Evolutionary conservation across 2,113 vertebrate genomes (phyloP).

Genomic region (Cyrtonyx montezumae): DNA sequence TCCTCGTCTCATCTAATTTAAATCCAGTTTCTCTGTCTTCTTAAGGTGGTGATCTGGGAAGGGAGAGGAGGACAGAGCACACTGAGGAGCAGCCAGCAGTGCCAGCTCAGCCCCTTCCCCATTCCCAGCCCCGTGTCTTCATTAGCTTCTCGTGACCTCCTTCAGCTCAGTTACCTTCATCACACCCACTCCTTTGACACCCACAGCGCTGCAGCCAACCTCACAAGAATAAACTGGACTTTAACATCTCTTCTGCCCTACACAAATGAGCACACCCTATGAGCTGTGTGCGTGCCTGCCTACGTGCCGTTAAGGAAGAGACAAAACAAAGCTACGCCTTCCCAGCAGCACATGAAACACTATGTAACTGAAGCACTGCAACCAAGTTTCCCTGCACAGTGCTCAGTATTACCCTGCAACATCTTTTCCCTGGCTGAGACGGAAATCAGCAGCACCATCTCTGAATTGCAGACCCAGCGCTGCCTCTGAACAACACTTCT

Average conservation of each 20-base stretch:
- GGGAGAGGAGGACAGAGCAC: background rate
- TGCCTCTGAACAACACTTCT: background rate
- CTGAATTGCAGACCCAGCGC: background rate
- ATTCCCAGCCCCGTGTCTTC: background rate
- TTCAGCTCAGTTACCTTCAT: background rate
- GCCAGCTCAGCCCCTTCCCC: background rate
- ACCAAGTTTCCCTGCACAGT: background rate
- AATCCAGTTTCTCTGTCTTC: background rate
- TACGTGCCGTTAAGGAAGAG: background rate
- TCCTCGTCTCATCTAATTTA: background rate
- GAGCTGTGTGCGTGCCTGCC: rapidly evolving
- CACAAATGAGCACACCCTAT: rapidly evolving
- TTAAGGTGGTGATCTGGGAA: background rate
- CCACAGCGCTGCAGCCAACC: background rate
- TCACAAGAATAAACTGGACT: background rate
- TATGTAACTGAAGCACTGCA: rapidly evolving
- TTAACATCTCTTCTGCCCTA: background rate
- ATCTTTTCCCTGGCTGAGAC: background rate
- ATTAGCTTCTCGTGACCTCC: background rate
- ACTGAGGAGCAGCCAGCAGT: background rate
- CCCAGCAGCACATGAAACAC: background rate
- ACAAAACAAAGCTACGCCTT: background rate
- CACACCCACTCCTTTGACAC: background rate
- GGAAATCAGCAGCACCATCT: rapidly evolving
- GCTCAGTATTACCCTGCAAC: background rate